phyloP scores from a whole-genome alignment of 1,140 invertebrate species.

The Euura lappo region DNA sequence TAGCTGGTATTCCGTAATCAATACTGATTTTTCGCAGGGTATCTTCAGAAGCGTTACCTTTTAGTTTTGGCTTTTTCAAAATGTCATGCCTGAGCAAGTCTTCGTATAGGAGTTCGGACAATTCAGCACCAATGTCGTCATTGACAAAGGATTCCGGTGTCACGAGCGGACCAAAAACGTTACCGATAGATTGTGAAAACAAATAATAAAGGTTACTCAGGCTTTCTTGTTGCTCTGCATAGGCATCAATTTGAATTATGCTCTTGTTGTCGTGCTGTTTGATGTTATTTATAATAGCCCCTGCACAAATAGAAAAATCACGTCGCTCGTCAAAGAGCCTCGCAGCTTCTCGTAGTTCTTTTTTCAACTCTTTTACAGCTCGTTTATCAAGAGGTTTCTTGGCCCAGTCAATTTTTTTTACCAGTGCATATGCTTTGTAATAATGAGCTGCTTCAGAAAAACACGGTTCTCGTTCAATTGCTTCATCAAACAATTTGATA shows the following conservation, averaged over 20 bases:
- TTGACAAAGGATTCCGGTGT: not conserved
- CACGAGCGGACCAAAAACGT: not conserved
- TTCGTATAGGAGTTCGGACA: not conserved
- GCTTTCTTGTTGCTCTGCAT: not conserved
- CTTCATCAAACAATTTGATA: not conserved
- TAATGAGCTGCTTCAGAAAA: conserved; percentile 1
- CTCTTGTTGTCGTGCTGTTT: not conserved
- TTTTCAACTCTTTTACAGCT: not conserved
- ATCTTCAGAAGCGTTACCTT: not conserved
- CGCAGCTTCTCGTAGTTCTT: not conserved
- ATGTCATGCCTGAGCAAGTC: not conserved
- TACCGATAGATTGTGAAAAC: not conserved
- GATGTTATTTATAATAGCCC: not conserved
- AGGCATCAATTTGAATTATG: not conserved
- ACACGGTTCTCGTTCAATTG: not conserved
- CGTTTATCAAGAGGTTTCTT: not conserved
- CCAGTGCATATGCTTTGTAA: not conserved
- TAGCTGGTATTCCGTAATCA: not conserved
- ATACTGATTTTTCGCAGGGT: not conserved
- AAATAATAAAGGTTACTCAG: not conserved
- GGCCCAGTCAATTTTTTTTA: not conserved
- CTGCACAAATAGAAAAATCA: not conserved
- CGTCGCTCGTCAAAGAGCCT: not conserved
- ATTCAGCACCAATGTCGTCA: not conserved
- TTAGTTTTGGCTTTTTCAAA: not conserved